Evolutionary conservation across 1,140 invertebrate genomes (phyloP).

Genomic region (Heliconius eleuchia): DNA sequence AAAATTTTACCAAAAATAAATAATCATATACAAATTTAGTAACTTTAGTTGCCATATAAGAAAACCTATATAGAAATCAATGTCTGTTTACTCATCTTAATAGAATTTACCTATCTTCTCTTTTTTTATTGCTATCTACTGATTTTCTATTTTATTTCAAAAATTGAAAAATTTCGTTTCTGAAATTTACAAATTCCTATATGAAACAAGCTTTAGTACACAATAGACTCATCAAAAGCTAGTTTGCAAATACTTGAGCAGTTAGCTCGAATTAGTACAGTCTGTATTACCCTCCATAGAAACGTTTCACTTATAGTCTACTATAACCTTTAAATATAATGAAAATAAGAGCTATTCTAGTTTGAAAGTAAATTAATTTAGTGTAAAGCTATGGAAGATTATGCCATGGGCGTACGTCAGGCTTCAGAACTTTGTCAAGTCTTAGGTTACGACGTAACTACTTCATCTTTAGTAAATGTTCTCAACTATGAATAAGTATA

Average conservation of each 20-base stretch:
- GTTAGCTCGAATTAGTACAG: conserved; percentile 52
- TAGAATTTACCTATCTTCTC: no score
- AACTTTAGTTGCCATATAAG: no score
- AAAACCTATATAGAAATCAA: no score
- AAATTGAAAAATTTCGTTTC: no score
- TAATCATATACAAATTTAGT: no score
- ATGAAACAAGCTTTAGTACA: conserved; percentile 22
- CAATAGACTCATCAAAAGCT: conserved; percentile 54
- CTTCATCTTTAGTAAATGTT: not conserved
- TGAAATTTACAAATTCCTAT: not conserved
- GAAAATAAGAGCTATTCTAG: not conserved
- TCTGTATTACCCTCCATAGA: not conserved
- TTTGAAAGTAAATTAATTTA: not conserved
- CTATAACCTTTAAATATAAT: conserved; percentile 5
- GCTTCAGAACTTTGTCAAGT: conserved; percentile 37
- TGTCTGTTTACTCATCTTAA: no score
- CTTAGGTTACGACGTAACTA: conserved; percentile 20
- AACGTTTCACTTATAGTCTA: not conserved
- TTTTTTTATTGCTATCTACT: no score
- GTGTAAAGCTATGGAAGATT: conserved; percentile 23
- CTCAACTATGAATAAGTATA: not conserved
- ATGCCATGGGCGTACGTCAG: conserved; percentile 28
- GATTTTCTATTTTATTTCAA: no score
- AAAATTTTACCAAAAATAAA: no score
- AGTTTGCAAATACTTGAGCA: conserved; percentile 66